Conservation (phyloP, 1,140 invertebrate species). For the Plectrocnemia conspersa region DNA sequence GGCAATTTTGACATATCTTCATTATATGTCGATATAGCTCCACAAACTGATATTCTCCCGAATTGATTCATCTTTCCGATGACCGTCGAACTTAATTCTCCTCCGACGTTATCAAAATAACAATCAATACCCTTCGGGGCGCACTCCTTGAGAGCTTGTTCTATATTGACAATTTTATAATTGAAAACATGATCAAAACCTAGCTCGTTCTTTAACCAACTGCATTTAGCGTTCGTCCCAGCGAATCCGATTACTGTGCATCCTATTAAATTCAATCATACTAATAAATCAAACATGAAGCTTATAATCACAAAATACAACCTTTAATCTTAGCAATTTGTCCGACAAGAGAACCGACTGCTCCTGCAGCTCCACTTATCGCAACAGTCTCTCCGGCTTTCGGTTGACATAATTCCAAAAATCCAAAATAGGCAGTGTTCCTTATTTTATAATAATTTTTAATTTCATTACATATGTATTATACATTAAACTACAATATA, state of each 20-base stretch:
- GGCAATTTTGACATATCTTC: constrained; percentile 39
- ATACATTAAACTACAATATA: too few species aligned
- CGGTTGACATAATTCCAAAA: constrained; percentile 63
- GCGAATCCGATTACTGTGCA: constrained; percentile 68
- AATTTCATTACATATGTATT: neutral
- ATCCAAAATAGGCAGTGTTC: constrained; percentile 70
- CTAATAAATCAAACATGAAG: constrained; percentile 13
- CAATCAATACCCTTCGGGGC: constrained; percentile 64
- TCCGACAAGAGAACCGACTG: constrained; percentile 66
- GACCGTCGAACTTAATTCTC: constrained; percentile 54
- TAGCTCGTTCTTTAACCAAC: constrained; percentile 61
- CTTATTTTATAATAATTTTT: too few species aligned
- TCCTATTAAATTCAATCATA: constrained; percentile 41
- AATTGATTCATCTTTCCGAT: constrained; percentile 56
- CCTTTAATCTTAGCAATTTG: constrained; percentile 68
- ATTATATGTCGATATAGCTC: constrained; percentile 58
- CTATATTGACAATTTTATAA: constrained; percentile 61
- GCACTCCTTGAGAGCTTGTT: constrained; percentile 51
- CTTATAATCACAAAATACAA: constrained; percentile 34
- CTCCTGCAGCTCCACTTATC: constrained; percentile 60
- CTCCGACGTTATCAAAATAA: constrained; percentile 70
- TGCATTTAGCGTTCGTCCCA: constrained; percentile 64
- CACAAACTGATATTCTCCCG: constrained; percentile 58
- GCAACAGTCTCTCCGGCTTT: constrained; percentile 64
- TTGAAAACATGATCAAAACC: constrained; percentile 67